A percentile compares a stretch with the other conserved stretches of the same genome.
Conservation (phyloP, 2,888 invertebrate species). For the Clitarchus hookeri region DNA sequence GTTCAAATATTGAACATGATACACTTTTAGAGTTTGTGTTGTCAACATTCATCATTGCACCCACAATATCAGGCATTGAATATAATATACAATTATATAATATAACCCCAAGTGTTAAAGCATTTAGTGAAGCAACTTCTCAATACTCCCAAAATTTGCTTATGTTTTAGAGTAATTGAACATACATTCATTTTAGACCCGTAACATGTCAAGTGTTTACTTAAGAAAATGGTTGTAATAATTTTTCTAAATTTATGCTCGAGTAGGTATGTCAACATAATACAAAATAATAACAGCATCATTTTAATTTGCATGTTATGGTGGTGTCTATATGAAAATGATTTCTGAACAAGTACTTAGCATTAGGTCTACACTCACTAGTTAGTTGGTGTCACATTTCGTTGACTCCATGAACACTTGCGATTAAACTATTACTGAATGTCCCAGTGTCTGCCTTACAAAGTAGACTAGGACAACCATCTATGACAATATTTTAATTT, state of each 20-base stretch:
- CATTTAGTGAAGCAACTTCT: not conserved
- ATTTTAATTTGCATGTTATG: not conserved
- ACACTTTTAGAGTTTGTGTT: not conserved
- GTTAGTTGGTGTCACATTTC: conserved; percentile 14
- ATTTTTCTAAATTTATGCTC: not conserved
- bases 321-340: not conserved
- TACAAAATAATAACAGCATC: not conserved
- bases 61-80: not conserved
- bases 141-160: not conserved
- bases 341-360: not conserved
- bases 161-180: no score
- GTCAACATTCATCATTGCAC: not conserved
- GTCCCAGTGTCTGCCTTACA: not conserved
- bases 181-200: not conserved
- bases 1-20: conserved; percentile 4
- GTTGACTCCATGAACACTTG: not conserved
- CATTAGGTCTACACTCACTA: not conserved
- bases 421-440: not conserved
- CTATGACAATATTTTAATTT: not conserved
- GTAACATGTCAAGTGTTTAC: not conserved
- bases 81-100: not conserved
- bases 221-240: not conserved
- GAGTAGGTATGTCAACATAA: not conserved
- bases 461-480: not conserved
- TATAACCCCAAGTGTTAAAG: not conserved